Evolutionary conservation across 1,140 invertebrate genomes (phyloP), one percentile per base, ranked within the genome.

Genomic region (Hylaeus volcanicus): DNA sequence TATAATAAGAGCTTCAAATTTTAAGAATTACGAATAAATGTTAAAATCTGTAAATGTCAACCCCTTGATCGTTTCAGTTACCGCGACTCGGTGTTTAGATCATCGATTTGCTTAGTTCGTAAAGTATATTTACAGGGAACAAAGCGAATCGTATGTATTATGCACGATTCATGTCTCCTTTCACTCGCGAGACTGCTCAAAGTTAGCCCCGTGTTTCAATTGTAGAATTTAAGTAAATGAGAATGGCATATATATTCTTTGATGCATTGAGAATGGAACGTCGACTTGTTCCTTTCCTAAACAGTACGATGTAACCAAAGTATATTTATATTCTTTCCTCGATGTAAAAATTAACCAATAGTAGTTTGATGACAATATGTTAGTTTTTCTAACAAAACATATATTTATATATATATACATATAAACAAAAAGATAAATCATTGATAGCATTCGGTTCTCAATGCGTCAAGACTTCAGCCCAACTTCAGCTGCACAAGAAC

Each of bases 111-210:
- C 53, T 86, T 82, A 82, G 51, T 75, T 82, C 60, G 45, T 53
- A 41, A 41, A 60, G 12, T 58, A 45, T 63, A 74, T 73, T 61
- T 61, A 70, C 61, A 79, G 75, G 14, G 51, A 82, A 74, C 48
- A 63, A 82, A 55, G 55, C 56, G 39, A 79, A 53, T 74, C 58
- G 15, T 64, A 83, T 14, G 26, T 69, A 79, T 73, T 70, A 73
- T 73, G 64, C 69, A 76, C 41, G 79, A 85, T 79, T 82, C 79
- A 82, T 85, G 65, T 85, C 73, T 85, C 83, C 74, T 84, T 81
- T 74, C 58, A 79, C 63, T 58, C 11, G 41, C 26, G 39, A 53
- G 58, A 65, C 11, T 66, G 63, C 51, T 80, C 78, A 74, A 80
- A 80, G 5, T 48, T 79, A 74, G 9, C 56, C 51, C n/a, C 48